phyloP scores from a whole-genome alignment of 2,888 invertebrate genomes.

The Strigamia crassipes region DNA sequence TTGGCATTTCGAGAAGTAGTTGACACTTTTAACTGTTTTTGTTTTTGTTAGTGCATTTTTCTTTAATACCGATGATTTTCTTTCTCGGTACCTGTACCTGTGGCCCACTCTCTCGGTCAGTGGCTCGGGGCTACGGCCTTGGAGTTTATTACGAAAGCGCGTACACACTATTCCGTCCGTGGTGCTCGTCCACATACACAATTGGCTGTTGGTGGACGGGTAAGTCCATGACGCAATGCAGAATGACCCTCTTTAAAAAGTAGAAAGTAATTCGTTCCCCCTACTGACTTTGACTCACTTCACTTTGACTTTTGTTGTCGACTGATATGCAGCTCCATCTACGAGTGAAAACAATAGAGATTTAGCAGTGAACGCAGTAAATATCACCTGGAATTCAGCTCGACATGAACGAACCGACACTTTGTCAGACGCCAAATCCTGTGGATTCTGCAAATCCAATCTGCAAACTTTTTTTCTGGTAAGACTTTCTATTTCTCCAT shows the following conservation, averaged over 20 bases:
- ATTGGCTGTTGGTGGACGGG: slow-evolving; percentile 37
- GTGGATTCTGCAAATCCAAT: slow-evolving; percentile 44
- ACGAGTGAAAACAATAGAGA: not conserved
- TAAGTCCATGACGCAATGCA: slow-evolving; percentile 19
- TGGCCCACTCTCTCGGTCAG: slow-evolving; percentile 42
- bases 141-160: slow-evolving; percentile 3
- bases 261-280: slow-evolving; percentile 33
- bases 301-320: slow-evolving; percentile 28
- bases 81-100: slow-evolving; percentile 21
- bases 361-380: not conserved
- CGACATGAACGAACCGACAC: not conserved
- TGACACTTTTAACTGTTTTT: not conserved
- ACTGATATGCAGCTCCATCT: slow-evolving; percentile 29
- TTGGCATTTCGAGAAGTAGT: not conserved
- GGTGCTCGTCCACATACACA: slow-evolving; percentile 30
- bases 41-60: not conserved
- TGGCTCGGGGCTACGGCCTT: slow-evolving; percentile 44
- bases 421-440: not conserved
- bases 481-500: not conserved
- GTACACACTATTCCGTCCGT: slow-evolving; percentile 38
- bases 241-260: slow-evolving; percentile 42
- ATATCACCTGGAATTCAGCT: not conserved
- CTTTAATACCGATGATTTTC: not conserved
- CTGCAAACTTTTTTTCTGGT: slow-evolving; percentile 45
- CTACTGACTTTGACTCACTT: slow-evolving; percentile 45